Evolutionary conservation across 2,888 invertebrate species (phyloP).

Genomic region (Hanleya hanleyi): DNA sequence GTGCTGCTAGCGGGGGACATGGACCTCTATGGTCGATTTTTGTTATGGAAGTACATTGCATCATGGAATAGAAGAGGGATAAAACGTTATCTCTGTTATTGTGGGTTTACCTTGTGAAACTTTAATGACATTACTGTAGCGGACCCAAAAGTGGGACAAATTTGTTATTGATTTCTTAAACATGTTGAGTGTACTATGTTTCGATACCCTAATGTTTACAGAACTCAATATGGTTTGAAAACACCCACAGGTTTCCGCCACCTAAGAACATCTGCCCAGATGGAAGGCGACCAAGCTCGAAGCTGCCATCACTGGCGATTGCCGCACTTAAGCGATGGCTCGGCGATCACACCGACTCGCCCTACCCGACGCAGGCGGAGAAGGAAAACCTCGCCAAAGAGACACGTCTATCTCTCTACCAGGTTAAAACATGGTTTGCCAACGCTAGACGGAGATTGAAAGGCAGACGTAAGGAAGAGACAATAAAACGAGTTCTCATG

Average conservation of each 20-base stretch:
- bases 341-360: constrained; percentile 26
- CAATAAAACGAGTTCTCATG: neutral
- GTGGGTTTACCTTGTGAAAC: too few species aligned
- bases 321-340: constrained; percentile 37
- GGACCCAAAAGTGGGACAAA: neutral
- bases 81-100: too few species aligned
- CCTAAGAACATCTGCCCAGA: constrained; percentile 39
- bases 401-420: constrained; percentile 38
- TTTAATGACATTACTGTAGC: too few species aligned
- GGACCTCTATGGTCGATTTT: too few species aligned
- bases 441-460: constrained; percentile 29
- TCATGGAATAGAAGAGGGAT: too few species aligned
- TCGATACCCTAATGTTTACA: too few species aligned
- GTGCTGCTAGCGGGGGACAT: too few species aligned
- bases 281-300: constrained; percentile 30
- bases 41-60: too few species aligned
- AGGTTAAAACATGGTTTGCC: constrained; percentile 45
- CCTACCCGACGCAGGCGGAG: constrained; percentile 39
- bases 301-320: constrained; percentile 25
- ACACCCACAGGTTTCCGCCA: constrained; percentile 45
- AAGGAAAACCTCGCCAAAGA: constrained; percentile 33
- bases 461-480: neutral
- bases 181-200: too few species aligned
- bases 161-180: neutral
- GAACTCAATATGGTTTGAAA: too few species aligned